Evolutionary conservation across 1,140 invertebrate genomes (phyloP).

Genomic region (Periplaneta americana): DNA sequence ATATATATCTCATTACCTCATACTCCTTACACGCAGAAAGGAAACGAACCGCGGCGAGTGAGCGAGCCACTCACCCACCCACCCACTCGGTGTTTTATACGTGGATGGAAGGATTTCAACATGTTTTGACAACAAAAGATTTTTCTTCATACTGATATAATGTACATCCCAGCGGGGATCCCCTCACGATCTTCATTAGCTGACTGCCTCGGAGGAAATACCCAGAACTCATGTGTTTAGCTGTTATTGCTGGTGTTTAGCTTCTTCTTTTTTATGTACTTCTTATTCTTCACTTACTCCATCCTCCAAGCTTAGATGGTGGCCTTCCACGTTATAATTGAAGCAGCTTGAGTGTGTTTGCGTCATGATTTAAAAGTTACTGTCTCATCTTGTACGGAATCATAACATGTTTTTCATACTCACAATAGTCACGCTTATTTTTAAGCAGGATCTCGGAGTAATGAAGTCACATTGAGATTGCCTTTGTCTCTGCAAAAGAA

Average conservation of each 20-base stretch:
- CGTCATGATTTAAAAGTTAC: not conserved
- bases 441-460: too few species aligned
- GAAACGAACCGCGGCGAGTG: too few species aligned
- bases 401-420: not conserved
- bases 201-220: not conserved
- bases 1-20: too few species aligned
- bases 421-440: too few species aligned
- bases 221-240: not conserved
- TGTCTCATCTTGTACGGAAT: too few species aligned
- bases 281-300: not conserved
- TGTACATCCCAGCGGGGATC: not conserved
- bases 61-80: not conserved
- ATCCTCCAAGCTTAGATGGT: not conserved
- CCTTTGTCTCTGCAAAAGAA: too few species aligned
- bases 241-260: not conserved
- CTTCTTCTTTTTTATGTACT: not conserved
- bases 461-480: too few species aligned
- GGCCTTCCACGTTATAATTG: not conserved
- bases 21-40: too few species aligned
- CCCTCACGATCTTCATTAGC: not conserved
- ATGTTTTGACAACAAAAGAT: not conserved
- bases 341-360: not conserved
- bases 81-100: not conserved
- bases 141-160: not conserved
- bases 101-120: not conserved